These are phyloP conservation scores for Rhogogaster chlorosoma DNA, from an alignment of 2,888 invertebrate genomes.

Conservation along the genomic window DNA sequence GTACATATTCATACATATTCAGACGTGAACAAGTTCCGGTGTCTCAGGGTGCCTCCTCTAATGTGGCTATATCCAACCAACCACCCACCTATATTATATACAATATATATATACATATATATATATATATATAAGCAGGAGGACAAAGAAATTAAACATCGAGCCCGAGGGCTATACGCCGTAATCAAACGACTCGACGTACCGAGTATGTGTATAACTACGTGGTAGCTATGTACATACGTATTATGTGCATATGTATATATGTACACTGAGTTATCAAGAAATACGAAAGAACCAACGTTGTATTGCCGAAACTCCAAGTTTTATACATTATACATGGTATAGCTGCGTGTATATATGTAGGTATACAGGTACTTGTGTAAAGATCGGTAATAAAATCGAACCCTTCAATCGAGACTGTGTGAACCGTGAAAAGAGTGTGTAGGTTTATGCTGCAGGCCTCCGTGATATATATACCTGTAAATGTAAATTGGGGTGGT, in stretches of 20 bases:
- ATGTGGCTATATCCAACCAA: background rate
- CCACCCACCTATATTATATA: background rate
- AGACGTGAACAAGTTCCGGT: conserved; percentile 27
- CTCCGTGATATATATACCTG: too few relatives aligned
- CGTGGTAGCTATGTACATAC: background rate
- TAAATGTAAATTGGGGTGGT: too few relatives aligned
- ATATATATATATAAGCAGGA: conserved; percentile 3
- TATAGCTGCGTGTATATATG: background rate
- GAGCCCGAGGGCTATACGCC: conserved; percentile 63
- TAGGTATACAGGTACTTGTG: background rate
- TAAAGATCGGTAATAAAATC: background rate
- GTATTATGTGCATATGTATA: too few relatives aligned
- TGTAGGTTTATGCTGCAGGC: too few relatives aligned
- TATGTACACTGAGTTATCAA: background rate
- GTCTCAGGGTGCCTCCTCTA: conserved; percentile 15
- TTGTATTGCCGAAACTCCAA: background rate
- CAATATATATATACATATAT: too few relatives aligned
- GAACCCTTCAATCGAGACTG: background rate
- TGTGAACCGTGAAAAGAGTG: too few relatives aligned
- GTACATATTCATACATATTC: background rate
- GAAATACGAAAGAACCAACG: background rate
- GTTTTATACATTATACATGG: background rate
- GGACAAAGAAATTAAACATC: conserved; percentile 71
- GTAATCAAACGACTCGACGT: conserved; percentile 67
- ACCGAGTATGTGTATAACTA: conserved; percentile 43